A percentile compares a stretch with the other conserved stretches of the same genome.
These are phyloP conservation scores for Cricetomys ansorgei DNA, from an alignment of 2,113 vertebrate species.

Conservation along the genomic window DNA sequence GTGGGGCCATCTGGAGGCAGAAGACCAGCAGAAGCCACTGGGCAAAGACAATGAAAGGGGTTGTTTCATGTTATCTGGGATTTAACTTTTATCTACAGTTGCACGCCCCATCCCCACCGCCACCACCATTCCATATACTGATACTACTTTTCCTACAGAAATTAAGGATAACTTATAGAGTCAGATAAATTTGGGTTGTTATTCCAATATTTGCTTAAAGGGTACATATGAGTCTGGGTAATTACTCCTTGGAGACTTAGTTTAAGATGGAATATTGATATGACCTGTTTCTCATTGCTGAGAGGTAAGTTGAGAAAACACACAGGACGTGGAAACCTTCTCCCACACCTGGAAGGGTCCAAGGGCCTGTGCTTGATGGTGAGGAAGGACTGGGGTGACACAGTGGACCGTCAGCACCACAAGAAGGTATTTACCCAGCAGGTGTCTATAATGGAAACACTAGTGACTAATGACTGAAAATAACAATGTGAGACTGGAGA, in stretches of 20 bases:
- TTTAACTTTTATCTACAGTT: not conserved
- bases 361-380: not conserved
- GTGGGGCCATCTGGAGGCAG: not conserved
- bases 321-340: not conserved
- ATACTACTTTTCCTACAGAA: not conserved
- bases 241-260: not conserved
- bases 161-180: not conserved
- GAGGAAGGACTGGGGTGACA: not conserved
- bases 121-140: not conserved
- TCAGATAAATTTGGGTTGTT: not conserved
- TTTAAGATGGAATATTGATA: not conserved
- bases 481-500: not conserved
- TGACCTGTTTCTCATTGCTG: not conserved
- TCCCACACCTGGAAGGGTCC: not conserved
- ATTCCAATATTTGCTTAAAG: not conserved
- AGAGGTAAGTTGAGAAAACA: not conserved
- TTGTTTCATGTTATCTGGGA: not conserved
- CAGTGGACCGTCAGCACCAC: not conserved
- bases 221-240: not conserved
- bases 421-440: accelerated
- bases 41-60: not conserved
- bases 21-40: not conserved
- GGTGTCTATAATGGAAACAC: not conserved
- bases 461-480: too few relatives aligned
- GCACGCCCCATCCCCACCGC: too few relatives aligned